These are phyloP conservation scores for Noctilio leporinus DNA, from an alignment of 2,113 vertebrate species.

Conservation along the genomic window DNA sequence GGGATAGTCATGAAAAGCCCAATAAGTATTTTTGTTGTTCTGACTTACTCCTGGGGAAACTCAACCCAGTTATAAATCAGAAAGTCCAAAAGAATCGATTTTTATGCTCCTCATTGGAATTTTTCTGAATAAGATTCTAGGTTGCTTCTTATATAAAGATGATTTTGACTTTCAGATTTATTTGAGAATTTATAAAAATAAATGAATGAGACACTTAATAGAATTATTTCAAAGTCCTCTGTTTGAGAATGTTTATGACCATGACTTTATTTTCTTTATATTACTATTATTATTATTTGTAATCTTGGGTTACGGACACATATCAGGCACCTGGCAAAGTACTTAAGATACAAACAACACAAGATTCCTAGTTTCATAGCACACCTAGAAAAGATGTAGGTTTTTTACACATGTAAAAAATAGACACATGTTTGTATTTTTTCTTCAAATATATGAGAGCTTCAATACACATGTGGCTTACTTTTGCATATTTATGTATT, in stretches of 20 bases:
- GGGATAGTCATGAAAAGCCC: conserved; percentile 32
- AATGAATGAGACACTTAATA: neutral
- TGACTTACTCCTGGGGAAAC: conserved; percentile 50
- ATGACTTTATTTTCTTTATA: neutral
- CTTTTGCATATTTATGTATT: neutral
- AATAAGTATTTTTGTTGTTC: conserved; percentile 52
- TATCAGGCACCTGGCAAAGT: neutral
- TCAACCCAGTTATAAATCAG: conserved; percentile 26
- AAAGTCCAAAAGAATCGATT: conserved; percentile 32
- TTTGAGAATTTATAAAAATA: conserved; percentile 4
- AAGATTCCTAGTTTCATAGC: neutral
- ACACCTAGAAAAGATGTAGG: neutral
- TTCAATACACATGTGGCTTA: neutral
- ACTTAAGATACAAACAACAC: neutral
- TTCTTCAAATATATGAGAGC: neutral
- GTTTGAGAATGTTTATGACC: neutral
- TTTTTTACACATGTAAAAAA: neutral
- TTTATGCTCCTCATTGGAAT: neutral
- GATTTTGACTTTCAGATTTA: conserved; percentile 58
- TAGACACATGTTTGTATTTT: neutral
- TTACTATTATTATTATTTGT: neutral
- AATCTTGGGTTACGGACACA: neutral
- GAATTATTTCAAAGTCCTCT: neutral
- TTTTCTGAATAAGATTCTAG: conserved; percentile 51
- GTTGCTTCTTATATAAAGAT: neutral